These are phyloP conservation scores for Rhodophaea formosa DNA, from an alignment of 2,888 invertebrate species.

Conservation along the genomic window DNA sequence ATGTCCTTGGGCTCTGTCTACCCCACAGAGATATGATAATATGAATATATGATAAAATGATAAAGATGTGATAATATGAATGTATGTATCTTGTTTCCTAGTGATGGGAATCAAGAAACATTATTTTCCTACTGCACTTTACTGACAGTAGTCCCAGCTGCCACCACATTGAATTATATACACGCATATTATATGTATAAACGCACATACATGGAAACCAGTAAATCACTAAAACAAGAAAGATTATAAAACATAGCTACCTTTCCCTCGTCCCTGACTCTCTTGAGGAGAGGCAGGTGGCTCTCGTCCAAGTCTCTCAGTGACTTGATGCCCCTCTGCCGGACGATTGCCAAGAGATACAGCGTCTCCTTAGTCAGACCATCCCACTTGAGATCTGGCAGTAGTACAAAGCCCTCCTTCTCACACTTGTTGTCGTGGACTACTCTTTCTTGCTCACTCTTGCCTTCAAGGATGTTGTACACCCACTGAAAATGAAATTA, in stretches of 20 bases:
- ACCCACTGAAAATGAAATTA: conserved; percentile 90
- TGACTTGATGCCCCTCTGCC: conserved; percentile 88
- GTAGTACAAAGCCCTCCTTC: conserved; percentile 90
- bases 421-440: conserved; percentile 85
- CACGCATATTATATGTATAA: no score
- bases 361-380: conserved; percentile 87
- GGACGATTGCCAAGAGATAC: conserved; percentile 91
- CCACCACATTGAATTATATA: no score
- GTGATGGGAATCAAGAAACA: no score
- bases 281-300: conserved; percentile 91
- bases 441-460: conserved; percentile 93
- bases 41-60: no score
- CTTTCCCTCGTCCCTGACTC: conserved; percentile 87
- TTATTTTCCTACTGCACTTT: no score
- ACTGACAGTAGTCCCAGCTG: no score
- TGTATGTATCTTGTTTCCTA: no score
- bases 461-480: conserved; percentile 96
- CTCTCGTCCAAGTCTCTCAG: conserved; percentile 89
- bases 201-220: no score
- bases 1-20: no score
- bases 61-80: no score
- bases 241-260: conserved; percentile 59
- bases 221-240: no score
- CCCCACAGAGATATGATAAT: no score
- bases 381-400: conserved; percentile 99